These are phyloP conservation scores for Oreonectes daqikongensis DNA, from an alignment of 2,797 vertebrate species.

Conservation along the genomic window DNA sequence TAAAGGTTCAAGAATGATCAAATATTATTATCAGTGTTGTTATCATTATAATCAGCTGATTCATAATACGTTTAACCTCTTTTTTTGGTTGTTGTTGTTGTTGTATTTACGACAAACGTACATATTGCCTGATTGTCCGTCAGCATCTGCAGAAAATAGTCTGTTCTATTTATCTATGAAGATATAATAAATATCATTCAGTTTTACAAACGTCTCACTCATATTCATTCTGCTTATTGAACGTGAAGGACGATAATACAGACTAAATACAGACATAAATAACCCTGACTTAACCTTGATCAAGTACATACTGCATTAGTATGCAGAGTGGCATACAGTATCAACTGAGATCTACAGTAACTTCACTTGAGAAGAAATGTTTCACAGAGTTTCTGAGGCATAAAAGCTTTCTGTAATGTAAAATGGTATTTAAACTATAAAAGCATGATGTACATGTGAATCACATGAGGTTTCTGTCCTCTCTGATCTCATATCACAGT, in stretches of 20 bases:
- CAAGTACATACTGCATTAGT: not conserved
- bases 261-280: too few relatives aligned
- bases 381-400: too few relatives aligned
- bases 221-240: not conserved
- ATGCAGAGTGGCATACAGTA: not conserved
- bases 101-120: slow-evolving; percentile 70
- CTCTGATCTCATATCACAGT: too few relatives aligned
- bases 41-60: slow-evolving; percentile 65
- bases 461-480: too few relatives aligned
- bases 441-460: too few relatives aligned
- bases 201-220: slow-evolving; percentile 69
- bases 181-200: slow-evolving; percentile 79
- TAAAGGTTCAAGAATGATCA: slow-evolving; percentile 76
- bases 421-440: not conserved
- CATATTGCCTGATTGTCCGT: slow-evolving; percentile 74
- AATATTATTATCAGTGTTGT: slow-evolving; percentile 75
- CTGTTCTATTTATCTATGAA: slow-evolving; percentile 79
- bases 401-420: not conserved
- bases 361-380: too few relatives aligned
- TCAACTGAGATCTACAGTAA: not conserved
- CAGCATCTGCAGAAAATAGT: slow-evolving; percentile 71
- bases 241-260: too few relatives aligned
- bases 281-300: not conserved
- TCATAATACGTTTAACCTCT: slow-evolving; percentile 60
- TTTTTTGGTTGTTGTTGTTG: slow-evolving; percentile 64